Evolutionary conservation across 2,888 invertebrate genomes (phyloP), one percentile per base, ranked within the genome.

Genomic region (Reticulitermes lucifugus): DNA sequence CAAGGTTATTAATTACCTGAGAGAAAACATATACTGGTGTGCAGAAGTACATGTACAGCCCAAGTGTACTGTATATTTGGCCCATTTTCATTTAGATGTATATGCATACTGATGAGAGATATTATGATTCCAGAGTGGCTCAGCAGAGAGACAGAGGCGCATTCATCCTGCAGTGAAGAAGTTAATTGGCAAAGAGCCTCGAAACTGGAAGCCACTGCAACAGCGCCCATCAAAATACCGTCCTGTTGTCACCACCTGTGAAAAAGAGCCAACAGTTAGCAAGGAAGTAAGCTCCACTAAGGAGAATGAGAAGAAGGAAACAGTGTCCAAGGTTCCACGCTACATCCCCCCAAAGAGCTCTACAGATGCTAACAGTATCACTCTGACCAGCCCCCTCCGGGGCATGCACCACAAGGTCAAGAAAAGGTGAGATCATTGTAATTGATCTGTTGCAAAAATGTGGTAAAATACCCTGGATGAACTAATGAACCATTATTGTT

Each of bases 131-230:
- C 77, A 77, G 77, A 43, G 6, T n/a, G 46, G 43, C n/a, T 2
- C 51, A n/a, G 81, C 46, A n/a, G 81, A 81, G 12, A 65, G 59
- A 41, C 93, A 93, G 88, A 91, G 90, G 35, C 90, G 92, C 7
- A 92, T 97, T 79, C 97, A 97, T 91, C 97, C 97, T 0, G 95
- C 97, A 0, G 91, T 96, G 0, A 94, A 95, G 85, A 95, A 95
- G 88, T 91, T 96, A 21, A 91, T 96, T 0, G 95, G 95, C 7
- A 93, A 94, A 88, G 90, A 91, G 84, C 91, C 93, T 0, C 51
- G 22, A 25, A 75, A 55, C 18, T 79, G 51, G 85, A 59, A 79
- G 59, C 83, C 83, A 82, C 77, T 80, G 84, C 81, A 46, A 43
- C 85, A 41, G 81, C 85, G 81, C 35, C 83, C 83, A 7, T 83